Evolutionary conservation across 2,113 vertebrate genomes (phyloP).

Genomic region (Diadophis punctatus): DNA sequence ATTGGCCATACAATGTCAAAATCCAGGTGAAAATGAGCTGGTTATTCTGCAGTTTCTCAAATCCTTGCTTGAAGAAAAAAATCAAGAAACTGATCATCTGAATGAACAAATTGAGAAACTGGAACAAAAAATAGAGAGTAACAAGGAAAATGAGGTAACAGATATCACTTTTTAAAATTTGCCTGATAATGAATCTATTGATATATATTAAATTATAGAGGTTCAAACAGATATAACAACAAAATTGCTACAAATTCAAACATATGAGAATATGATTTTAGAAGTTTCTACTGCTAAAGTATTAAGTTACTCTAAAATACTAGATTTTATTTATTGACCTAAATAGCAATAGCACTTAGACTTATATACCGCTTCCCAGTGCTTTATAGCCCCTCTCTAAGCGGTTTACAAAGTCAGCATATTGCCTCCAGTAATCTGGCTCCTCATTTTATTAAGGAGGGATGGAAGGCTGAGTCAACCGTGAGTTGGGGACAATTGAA

Average conservation of each 20-base stretch:
- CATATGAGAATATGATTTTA: not conserved
- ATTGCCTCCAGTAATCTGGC: too few species aligned
- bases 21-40: not conserved
- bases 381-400: too few species aligned
- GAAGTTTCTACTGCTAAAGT: not conserved
- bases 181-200: not conserved
- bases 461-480: too few species aligned
- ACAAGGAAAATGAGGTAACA: conserved; percentile 66
- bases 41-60: conserved; percentile 65
- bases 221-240: not conserved
- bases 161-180: not conserved
- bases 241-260: not conserved
- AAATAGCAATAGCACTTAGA: not conserved
- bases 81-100: conserved; percentile 81
- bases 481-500: too few species aligned
- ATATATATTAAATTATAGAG: not conserved
- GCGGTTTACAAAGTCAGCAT: too few species aligned
- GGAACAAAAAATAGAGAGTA: conserved; percentile 60
- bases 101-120: conserved; percentile 73
- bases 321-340: not conserved
- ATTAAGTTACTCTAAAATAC: not conserved
- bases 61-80: conserved; percentile 82
- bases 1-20: conserved; percentile 29
- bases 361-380: too few species aligned
- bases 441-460: too few species aligned